Evolutionary conservation across 2,888 invertebrate species (phyloP).

Genomic region (Pharmacophagus antenor): DNA sequence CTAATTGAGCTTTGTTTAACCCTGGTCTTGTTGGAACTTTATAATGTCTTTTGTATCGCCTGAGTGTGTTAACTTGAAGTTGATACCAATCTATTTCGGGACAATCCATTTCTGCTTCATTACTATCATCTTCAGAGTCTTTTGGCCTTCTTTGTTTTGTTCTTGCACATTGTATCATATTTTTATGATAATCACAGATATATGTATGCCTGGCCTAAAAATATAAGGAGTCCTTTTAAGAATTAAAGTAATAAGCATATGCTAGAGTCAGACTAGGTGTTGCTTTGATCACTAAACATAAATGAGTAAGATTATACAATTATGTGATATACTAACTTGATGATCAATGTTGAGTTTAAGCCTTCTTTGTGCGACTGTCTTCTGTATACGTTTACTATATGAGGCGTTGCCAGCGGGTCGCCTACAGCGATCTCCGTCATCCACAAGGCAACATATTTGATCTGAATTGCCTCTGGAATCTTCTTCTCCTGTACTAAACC

Average conservation of each 20-base stretch:
- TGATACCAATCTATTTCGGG: constrained; percentile 97
- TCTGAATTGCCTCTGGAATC: constrained; percentile 93
- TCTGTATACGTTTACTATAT: constrained; percentile 97
- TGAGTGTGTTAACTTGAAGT: constrained; percentile 95
- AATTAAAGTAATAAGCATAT: background rate
- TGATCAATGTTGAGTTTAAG: constrained; percentile 93
- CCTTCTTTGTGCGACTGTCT: constrained; percentile 94
- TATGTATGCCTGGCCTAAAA: constrained; percentile 94
- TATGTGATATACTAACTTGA: constrained; percentile 51
- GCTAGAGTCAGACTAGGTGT: background rate
- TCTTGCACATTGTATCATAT: constrained; percentile 96
- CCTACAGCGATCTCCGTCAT: constrained; percentile 92
- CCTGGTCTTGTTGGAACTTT: constrained; percentile 95
- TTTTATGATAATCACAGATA: constrained; percentile 98
- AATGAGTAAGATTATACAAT: constrained; percentile 4
- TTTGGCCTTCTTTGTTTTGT: constrained; percentile 92
- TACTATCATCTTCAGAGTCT: constrained; percentile 96
- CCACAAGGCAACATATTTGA: constrained; percentile 95
- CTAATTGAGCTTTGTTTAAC: constrained; percentile 95
- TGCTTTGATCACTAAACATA: background rate
- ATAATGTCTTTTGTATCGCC: constrained; percentile 95
- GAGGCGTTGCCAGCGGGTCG: constrained; percentile 96
- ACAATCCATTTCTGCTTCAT: constrained; percentile 94
- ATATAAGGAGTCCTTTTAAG: constrained; percentile 13
- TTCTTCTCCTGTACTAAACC: constrained; percentile 94